These are phyloP conservation scores for Prenolepis imparis DNA, from an alignment of 2,888 invertebrate genomes.

Conservation along the genomic window DNA sequence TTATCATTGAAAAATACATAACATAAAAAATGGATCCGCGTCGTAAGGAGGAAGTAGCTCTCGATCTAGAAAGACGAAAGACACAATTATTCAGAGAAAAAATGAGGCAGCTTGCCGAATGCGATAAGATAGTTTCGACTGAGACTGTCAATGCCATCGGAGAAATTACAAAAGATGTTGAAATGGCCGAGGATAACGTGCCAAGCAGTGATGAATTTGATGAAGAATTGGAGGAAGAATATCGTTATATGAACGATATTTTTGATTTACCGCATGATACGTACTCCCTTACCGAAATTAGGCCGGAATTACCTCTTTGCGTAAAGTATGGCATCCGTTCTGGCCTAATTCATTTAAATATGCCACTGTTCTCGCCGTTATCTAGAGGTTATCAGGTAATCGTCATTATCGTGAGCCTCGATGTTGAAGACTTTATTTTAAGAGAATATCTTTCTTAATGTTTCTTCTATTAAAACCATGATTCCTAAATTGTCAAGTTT, in stretches of 20 bases:
- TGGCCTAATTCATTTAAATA: conserved; percentile 79
- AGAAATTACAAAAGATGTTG: conserved; percentile 66
- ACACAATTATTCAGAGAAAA: conserved; percentile 52
- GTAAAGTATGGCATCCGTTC: conserved; percentile 80
- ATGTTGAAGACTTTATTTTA: not conserved
- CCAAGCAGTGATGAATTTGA: conserved; percentile 78
- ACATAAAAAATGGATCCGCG: not conserved
- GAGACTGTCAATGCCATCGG: conserved; percentile 74
- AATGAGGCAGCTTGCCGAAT: conserved; percentile 72
- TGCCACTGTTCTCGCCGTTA: conserved; percentile 81
- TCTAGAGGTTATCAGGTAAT: conserved; percentile 84
- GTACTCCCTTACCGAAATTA: conserved; percentile 79
- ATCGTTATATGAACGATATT: conserved; percentile 73
- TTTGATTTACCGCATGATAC: conserved; percentile 80
- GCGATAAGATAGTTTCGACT: conserved; percentile 74
- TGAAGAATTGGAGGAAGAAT: conserved; percentile 79
- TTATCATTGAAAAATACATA: conserved; percentile 5
- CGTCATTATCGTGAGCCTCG: not conserved
- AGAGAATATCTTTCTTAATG: not conserved
- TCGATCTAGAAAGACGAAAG: conserved; percentile 56
- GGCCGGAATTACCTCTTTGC: conserved; percentile 77
- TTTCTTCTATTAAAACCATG: not conserved
- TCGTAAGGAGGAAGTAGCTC: conserved; percentile 12
- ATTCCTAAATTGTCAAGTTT: not conserved
- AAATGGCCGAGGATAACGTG: conserved; percentile 73